Base-by-base conservation (phyloP, 2,888 invertebrate genomes). In the Exephanes ischioxanthus region DNA sequence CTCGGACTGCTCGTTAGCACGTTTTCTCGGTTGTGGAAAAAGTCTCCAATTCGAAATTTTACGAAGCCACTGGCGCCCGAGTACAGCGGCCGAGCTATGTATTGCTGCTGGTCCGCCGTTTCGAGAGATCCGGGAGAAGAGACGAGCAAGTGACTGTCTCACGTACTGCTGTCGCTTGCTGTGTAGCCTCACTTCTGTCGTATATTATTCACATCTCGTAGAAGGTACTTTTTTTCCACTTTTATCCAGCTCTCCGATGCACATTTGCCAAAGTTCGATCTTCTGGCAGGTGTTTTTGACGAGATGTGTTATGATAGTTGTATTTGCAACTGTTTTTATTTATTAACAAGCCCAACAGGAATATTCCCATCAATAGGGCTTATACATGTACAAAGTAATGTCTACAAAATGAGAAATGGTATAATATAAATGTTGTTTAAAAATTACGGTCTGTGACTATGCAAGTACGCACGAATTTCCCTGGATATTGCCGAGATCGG, bases 41-140 rank as follows among this genome's bases (percentile, higher is more conserved):
- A 71, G 45, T 51, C 70, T 19, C 19, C 71, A 76, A 80, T 84
- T 76, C 63, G 70, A 84, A 72, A 80, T 84, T 80, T 84, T 76
- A 75, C 70, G 75, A 71, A 80, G 76, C 71, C 75, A 68, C 53
- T 41, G 26, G 14, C 22, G 51, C 37, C 37, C 67, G 79, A 30
- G 61, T 51, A 22, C 33, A 16, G 30, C 1, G 26, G 61, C 16
- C 45, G 55, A 73, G 45, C 68, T 26, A 9, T 51, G 61, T 3
- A 16, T 48, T 4, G 37, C 14, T 58, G 67, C 73, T 22, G 63
- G 37, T 41, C 67, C 66, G 66, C 45, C 67, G 30, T 67, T 73
- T 67, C 22, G 37, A 61, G 48, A 30, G 26, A 61, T 37, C 61
- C 51, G 61, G 48, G 61, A 26, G 53, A 41, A 55, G 58, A 41